A percentile compares a stretch with the other conserved stretches of the same genome.
These are phyloP conservation scores for Sepioteuthis lessoniana DNA, from an alignment of 2,888 invertebrate genomes.

Conservation along the genomic window DNA sequence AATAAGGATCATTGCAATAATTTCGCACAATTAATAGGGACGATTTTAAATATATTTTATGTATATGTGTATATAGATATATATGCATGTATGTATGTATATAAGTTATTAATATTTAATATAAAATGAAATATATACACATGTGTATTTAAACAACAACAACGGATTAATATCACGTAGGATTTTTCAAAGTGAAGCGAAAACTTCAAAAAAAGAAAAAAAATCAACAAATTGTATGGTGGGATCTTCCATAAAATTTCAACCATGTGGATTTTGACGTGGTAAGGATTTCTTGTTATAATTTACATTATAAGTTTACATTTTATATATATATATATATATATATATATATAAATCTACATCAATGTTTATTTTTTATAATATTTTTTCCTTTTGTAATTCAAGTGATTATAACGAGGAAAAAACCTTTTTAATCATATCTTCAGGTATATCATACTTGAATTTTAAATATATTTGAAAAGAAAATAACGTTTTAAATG, in stretches of 20 bases:
- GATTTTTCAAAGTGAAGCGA: not conserved
- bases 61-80: conserved; percentile 40
- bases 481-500: no score
- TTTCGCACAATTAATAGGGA: conserved; percentile 45
- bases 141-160: not conserved
- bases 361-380: no score
- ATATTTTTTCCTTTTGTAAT: no score
- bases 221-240: conserved; percentile 42
- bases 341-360: no score
- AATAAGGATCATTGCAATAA: conserved; percentile 47
- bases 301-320: no score
- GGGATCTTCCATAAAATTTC: conserved; percentile 45
- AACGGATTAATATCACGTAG: conserved; percentile 44
- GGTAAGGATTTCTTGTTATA: conserved; percentile 34
- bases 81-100: not conserved
- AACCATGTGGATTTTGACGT: conserved; percentile 45
- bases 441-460: no score
- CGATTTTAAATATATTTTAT: conserved; percentile 47
- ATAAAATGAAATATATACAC: conserved; percentile 36
- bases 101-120: not conserved
- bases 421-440: no score
- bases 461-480: no score
- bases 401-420: no score
- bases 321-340: no score
- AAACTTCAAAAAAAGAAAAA: not conserved